Evolutionary conservation across 2,888 invertebrate species (phyloP).

Genomic region (Antitype chi): DNA sequence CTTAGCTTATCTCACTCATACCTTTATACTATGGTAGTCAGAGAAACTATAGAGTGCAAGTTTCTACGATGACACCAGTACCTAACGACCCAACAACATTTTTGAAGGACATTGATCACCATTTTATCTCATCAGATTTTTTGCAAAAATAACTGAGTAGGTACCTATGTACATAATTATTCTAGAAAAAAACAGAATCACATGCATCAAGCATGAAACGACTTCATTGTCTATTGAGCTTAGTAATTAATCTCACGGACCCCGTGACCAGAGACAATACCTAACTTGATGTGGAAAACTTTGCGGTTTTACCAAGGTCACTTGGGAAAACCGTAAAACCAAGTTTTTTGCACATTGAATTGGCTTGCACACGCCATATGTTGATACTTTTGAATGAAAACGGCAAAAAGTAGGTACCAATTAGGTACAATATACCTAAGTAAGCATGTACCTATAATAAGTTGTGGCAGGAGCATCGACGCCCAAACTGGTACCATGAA

Average conservation of each 20-base stretch:
- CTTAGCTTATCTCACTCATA: neutral
- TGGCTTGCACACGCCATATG: neutral
- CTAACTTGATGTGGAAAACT: neutral
- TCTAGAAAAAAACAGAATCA: neutral
- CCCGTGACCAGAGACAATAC: neutral
- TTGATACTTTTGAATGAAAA: conserved; percentile 8
- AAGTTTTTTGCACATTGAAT: neutral
- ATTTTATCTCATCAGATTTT: neutral
- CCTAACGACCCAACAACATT: neutral
- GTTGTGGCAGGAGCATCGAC: too few relatives aligned
- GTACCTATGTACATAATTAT: neutral
- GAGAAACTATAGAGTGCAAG: neutral
- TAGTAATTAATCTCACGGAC: conserved; percentile 1
- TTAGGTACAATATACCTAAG: neutral
- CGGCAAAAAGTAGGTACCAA: neutral
- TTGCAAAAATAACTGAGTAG: neutral
- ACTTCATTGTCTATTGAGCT: conserved; percentile 1
- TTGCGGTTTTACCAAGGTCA: neutral
- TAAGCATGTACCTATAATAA: neutral
- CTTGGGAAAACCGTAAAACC: neutral
- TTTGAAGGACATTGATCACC: neutral
- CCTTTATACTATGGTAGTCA: neutral
- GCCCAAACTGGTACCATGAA: neutral
- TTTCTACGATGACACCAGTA: neutral
- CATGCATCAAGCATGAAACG: neutral